Evolutionary conservation across 2,888 invertebrate species (phyloP), one percentile per base, ranked within the genome.

Genomic region (Macrosiphum euphorbiae): DNA sequence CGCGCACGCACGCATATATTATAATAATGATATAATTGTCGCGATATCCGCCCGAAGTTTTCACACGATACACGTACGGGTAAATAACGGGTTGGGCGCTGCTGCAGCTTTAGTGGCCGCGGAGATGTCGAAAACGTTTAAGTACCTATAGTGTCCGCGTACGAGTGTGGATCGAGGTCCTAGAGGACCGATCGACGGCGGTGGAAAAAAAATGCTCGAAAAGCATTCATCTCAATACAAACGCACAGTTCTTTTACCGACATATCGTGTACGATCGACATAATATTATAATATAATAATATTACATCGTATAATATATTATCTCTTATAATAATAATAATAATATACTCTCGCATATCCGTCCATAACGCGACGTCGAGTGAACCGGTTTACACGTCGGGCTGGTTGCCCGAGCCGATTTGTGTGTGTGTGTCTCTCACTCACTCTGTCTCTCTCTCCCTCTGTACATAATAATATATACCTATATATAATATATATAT

Each of bases 331-430:
- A 88, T 85, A 85, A 85, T 44, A 67, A 67, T 67, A 67, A 78
- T 78, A 78, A 78, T 78, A 35, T 35, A 78, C 78, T 78, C 78
- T 67, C 20, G 78, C n/a, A 58, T 41, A n/a, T 47, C 85, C 91
- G 41, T 87, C 44, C 88, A n/a, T 44, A 50, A 58, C n/a, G 11
- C n/a, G 52, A 84, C 78, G 93, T 85, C 47, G 58, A 89, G 44
- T 52, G 90, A 90, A 88, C 93, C 89, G 89, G 88, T 88, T 93
- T 52, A 44, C 16, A 20, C 47, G 61, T 44, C 87, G 47, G 91
- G 50, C 61, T 47, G 41, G 41, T 88, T 50, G 35, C 35, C 55
- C 20, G 87, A 35, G 78, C 78, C 61, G 35, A 35, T 35, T 78
- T 78, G 26, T 67, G 8, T 67, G 67, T 35, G 52, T 90, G 50